Percentiles rank a stretch among this genome's conserved stretches.
phyloP scores from a whole-genome alignment of 2,113 vertebrate genomes.

The Phyllostomus hastatus region DNA sequence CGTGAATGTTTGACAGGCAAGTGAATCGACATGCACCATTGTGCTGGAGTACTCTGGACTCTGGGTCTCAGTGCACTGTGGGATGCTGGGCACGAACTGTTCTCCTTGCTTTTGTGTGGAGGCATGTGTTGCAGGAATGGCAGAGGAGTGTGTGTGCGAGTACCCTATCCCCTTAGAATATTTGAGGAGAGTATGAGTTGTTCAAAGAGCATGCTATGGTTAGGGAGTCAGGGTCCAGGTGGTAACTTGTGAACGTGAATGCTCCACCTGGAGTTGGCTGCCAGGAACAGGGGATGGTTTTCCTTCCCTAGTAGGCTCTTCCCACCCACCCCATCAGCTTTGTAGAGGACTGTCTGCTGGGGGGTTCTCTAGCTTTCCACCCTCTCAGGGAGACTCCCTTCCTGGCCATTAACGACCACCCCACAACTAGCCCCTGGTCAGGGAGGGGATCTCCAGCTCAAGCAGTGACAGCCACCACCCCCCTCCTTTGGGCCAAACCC shows the following conservation, averaged over 20 bases:
- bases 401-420: background rate
- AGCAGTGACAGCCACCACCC: background rate
- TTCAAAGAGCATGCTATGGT: background rate
- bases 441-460: conserved; percentile 4
- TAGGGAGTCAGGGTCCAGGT: background rate
- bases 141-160: background rate
- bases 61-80: background rate
- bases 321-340: background rate
- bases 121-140: no score
- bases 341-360: background rate
- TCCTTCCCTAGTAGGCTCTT: background rate
- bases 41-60: background rate
- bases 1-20: background rate
- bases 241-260: background rate
- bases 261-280: background rate
- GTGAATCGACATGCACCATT: background rate
- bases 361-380: background rate
- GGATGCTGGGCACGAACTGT: background rate
- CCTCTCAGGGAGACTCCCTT: background rate
- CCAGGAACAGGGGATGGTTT: background rate
- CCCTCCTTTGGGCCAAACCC: background rate
- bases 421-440: background rate
- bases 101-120: background rate
- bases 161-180: background rate
- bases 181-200: background rate